phyloP scores from a whole-genome alignment of 2,888 invertebrate species.

The Chalcis sispes region DNA sequence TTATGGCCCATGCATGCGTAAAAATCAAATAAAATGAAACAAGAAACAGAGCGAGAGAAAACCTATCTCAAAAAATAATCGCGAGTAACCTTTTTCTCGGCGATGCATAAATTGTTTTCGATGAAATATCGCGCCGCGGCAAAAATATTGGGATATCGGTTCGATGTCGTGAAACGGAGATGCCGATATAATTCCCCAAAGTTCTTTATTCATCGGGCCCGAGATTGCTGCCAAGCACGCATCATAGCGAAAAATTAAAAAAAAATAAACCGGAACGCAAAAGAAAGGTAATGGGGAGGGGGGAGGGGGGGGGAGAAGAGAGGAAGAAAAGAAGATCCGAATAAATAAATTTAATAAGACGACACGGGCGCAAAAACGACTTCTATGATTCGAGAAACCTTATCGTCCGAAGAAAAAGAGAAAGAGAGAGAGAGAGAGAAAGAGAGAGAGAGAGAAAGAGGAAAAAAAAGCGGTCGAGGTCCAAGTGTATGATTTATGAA shows the following conservation, averaged over 20 bases:
- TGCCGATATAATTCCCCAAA: slow-evolving; percentile 61
- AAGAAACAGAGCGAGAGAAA: neutral
- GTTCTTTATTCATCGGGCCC: slow-evolving; percentile 10
- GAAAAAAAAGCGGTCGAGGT: slow-evolving; percentile 36
- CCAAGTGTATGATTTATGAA: slow-evolving; percentile 46
- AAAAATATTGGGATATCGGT: slow-evolving; percentile 60
- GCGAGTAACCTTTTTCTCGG: slow-evolving; percentile 64
- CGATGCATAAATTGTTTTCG: slow-evolving; percentile 67
- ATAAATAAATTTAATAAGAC: slow-evolving; percentile 53
- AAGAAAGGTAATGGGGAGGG: neutral
- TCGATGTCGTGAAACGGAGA: slow-evolving; percentile 60
- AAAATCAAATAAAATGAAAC: no score
- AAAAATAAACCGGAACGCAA: slow-evolving; percentile 14
- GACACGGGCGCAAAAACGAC: slow-evolving; percentile 40
- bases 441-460: slow-evolving; percentile 39
- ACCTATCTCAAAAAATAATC: slow-evolving; percentile 63
- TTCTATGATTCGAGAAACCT: slow-evolving; percentile 31
- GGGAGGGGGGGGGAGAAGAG: neutral
- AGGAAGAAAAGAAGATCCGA: slow-evolving; percentile 24
- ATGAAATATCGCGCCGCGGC: slow-evolving; percentile 62
- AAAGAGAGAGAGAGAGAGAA: slow-evolving; percentile 33
- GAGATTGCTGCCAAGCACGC: slow-evolving; percentile 52
- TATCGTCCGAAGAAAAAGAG: slow-evolving; percentile 14
- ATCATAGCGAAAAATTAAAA: slow-evolving; percentile 40
- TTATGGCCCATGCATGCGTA: slow-evolving; percentile 65